Base-by-base conservation (phyloP, 2,888 invertebrate species). In the Leptura quadrifasciata region DNA sequence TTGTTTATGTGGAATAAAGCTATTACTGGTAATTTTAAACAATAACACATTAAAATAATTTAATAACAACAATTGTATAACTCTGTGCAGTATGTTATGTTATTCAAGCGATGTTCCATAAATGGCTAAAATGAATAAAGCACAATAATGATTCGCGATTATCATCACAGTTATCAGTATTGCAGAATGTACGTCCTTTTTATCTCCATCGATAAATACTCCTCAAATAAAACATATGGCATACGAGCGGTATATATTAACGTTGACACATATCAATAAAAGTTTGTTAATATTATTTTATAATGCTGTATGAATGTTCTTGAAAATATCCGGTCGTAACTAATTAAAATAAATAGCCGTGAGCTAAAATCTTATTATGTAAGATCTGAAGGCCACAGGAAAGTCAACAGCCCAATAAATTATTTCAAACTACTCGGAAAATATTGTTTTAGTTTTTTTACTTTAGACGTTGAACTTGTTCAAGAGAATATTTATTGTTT, bases 261-360 rank as follows among this genome's bases (percentile, higher is more conserved):
- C 18, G 57, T 57, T 57, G 57, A 57, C 57, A 57, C 57, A 21
- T 57, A 57, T 57, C 57, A 57, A 21, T 21, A 21, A 57, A 20
- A 21, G 10, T 21, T 21, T 57, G 18, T 57, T 57, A 57, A 20
- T 18, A 20, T 57, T 57, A 2, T 57, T 57, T 57, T 57, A 4
- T 57, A 57, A 18, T 5, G 57, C 21, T 57, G 57, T 57, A 57
- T 21, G 69, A 76, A 72, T 35, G 75, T 68, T 74, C 74, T 75
- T 63, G 65, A 75, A 76, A 76, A 76, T 76, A 76, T 76, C 78
- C 75, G 73, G 75, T 76, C 79, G 75, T 75, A 76, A 76, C 75
- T 64, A 72, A 76, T 72, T 76, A 76, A 52, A 70, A 76, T 79
- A 72, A 79, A 76, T 65, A 75, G 39, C 72, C 64, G 70, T 63